A percentile compares a stretch with the other conserved stretches of the same genome.
Conservation (phyloP, 2,113 vertebrate genomes). For the Pyrgilauda ruficollis region DNA sequence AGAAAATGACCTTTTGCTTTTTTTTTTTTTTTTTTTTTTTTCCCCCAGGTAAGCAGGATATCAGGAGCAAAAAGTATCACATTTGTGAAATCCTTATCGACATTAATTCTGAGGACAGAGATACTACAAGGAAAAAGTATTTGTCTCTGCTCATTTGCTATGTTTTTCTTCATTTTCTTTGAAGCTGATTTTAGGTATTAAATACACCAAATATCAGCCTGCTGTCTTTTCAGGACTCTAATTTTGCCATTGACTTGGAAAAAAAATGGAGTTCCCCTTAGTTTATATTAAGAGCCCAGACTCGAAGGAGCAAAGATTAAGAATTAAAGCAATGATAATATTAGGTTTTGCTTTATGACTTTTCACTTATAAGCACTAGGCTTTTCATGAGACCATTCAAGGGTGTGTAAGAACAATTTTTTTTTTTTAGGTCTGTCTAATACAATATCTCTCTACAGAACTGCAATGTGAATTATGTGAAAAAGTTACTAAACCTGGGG, state of each 20-base stretch:
- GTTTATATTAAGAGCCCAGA: neutral
- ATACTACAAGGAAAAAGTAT: neutral
- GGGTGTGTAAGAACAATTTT: neutral
- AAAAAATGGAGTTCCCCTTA: neutral
- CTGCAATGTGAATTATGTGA: neutral
- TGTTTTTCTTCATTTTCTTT: neutral
- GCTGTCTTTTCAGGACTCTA: neutral
- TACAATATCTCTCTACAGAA: neutral
- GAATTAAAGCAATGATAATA: slow-evolving; percentile 22
- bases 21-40: no score
- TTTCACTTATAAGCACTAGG: neutral
- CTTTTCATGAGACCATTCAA: neutral
- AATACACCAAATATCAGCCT: neutral
- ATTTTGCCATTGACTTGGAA: neutral
- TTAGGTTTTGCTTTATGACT: slow-evolving; percentile 8
- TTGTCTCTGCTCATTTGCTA: slow-evolving; percentile 2
- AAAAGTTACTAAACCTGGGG: neutral
- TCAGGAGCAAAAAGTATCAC: neutral
- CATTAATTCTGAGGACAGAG: neutral
- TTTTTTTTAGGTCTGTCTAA: neutral
- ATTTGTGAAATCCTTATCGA: neutral
- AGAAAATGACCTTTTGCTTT: neutral
- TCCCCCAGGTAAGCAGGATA: neutral
- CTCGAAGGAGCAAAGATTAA: neutral
- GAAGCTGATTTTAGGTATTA: slow-evolving; percentile 14